phyloP scores from a whole-genome alignment of 2,888 invertebrate genomes.

The Tridacna gigas region DNA sequence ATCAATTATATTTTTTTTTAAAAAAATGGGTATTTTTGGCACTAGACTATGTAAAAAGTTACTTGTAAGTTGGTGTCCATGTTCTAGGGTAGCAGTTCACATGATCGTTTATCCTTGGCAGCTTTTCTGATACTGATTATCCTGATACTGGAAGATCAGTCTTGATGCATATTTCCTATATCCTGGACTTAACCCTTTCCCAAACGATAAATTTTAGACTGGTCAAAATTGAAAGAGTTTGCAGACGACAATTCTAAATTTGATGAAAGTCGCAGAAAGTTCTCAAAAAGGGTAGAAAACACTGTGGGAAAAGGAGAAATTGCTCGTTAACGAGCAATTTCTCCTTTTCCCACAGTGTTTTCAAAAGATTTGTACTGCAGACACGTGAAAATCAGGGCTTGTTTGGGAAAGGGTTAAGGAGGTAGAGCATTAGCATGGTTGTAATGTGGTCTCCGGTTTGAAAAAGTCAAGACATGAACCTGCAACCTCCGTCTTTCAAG shows the following conservation, averaged over 20 bases:
- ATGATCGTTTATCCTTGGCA: background rate
- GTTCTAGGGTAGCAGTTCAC: no score
- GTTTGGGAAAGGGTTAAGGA: constrained; percentile 4
- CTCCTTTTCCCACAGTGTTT: background rate
- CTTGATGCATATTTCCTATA: background rate
- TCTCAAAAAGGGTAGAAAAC: background rate
- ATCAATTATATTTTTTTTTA: no score
- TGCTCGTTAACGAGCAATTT: constrained; percentile 6
- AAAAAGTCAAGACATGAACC: no score
- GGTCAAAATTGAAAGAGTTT: background rate
- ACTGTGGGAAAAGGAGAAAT: constrained; percentile 2
- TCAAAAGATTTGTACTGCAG: background rate
- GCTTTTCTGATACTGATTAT: background rate
- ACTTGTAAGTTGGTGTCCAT: no score
- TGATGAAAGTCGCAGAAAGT: background rate
- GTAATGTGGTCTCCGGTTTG: no score
- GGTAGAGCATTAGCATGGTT: no score
- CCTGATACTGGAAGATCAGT: no score
- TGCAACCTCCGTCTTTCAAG: no score
- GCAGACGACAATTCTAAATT: background rate
- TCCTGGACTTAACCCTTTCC: background rate
- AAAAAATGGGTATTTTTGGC: no score
- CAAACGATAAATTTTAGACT: no score
- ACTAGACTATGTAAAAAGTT: no score
- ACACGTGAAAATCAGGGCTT: background rate